Conservation (phyloP, 1,140 invertebrate species). For the Leptinotarsa texana region DNA sequence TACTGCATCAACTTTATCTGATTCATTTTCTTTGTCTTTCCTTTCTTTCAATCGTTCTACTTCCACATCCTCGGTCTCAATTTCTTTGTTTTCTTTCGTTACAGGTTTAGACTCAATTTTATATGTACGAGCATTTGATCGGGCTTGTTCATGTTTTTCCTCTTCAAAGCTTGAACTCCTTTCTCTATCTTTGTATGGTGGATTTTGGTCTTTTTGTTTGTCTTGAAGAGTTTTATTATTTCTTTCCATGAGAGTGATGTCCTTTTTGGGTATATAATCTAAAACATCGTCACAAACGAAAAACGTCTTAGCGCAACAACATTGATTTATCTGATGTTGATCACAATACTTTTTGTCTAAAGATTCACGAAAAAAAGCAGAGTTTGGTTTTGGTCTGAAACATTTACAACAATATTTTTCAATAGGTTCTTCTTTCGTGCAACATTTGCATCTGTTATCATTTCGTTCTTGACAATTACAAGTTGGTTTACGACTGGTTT, state of each 20-base stretch:
- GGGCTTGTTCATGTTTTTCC: no score
- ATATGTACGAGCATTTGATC: no score
- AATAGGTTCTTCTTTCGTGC: neutral
- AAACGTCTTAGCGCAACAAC: neutral
- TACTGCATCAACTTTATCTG: neutral
- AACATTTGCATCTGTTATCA: neutral
- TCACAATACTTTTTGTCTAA: neutral
- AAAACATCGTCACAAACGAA: constrained; percentile 6
- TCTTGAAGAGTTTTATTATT: neutral
- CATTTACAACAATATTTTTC: constrained; percentile 18
- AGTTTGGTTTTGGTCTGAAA: constrained; percentile 9
- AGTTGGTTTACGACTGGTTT: constrained; percentile 8
- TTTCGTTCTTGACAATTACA: neutral
- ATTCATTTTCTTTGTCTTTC: neutral
- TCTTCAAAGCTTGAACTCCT: neutral
- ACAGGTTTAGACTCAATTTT: neutral
- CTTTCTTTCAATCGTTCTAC: neutral
- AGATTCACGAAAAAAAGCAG: constrained; percentile 7
- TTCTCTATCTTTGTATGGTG: neutral
- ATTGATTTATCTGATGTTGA: no score
- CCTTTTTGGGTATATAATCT: constrained; percentile 24
- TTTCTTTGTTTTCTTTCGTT: neutral
- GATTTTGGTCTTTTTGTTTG: neutral
- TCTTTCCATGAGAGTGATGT: neutral
- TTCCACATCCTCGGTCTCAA: neutral